Conservation (phyloP, 2,888 invertebrate species). For the Steinernema hermaphroditum region DNA sequence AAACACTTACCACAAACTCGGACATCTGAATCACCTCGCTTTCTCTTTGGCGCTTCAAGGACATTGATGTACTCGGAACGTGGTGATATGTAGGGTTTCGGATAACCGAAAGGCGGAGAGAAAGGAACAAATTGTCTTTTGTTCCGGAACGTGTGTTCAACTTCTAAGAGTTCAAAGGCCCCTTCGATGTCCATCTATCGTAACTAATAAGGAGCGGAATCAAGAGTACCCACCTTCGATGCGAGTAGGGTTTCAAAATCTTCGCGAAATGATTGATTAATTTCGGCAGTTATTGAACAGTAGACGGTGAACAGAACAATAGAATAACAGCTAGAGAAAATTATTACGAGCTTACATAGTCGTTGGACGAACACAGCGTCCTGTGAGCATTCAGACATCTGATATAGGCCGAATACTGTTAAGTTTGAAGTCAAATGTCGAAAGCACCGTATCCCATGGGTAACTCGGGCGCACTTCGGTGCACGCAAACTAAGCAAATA, state of each 20-base stretch:
- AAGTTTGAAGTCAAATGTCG: too few species aligned
- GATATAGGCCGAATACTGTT: neutral
- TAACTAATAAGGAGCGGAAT: too few species aligned
- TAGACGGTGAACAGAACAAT: neutral
- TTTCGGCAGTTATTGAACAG: neutral
- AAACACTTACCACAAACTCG: slow-evolving; percentile 15
- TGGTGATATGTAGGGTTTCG: slow-evolving; percentile 1
- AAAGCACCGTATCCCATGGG: too few species aligned
- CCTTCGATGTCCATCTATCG: neutral
- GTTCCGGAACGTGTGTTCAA: neutral
- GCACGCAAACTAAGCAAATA: too few species aligned
- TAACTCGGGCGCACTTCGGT: too few species aligned
- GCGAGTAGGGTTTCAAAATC: too few species aligned
- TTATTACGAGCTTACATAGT: neutral
- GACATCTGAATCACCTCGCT: neutral
- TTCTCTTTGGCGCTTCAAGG: neutral
- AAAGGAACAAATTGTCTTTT: slow-evolving; percentile 3
- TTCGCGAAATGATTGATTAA: neutral
- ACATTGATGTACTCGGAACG: neutral
- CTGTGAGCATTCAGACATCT: neutral
- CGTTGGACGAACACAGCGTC: neutral
- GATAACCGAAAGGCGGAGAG: slow-evolving; percentile 12
- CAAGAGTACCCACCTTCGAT: too few species aligned
- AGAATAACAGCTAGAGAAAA: neutral
- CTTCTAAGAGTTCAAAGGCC: neutral